A percentile compares a stretch with the other conserved stretches of the same genome.
phyloP scores from a whole-genome alignment of 2,888 invertebrate genomes.

The Thymelicus sylvestris region DNA sequence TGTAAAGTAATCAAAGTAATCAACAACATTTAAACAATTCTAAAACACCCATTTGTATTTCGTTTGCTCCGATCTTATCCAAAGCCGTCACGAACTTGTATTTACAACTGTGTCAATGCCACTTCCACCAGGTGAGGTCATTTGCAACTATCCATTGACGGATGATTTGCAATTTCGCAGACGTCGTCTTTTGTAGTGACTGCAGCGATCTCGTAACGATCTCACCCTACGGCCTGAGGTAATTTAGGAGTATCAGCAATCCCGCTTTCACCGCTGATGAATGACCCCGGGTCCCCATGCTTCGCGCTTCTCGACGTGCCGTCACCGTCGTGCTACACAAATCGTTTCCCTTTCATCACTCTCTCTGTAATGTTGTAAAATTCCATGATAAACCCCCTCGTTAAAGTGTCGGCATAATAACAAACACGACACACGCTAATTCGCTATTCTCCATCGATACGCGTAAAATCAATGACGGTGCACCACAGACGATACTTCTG shows the following conservation, averaged over 20 bases:
- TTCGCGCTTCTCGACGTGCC: slow-evolving; percentile 60
- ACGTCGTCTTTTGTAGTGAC: slow-evolving; percentile 45
- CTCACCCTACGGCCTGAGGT: slow-evolving; percentile 60
- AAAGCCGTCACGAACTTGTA: slow-evolving; percentile 31
- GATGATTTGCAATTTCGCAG: slow-evolving; percentile 66
- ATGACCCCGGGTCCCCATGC: slow-evolving; percentile 66
- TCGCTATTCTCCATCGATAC: slow-evolving; percentile 46
- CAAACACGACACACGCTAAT: slow-evolving; percentile 52
- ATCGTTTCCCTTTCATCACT: slow-evolving; percentile 74
- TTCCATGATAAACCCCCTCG: slow-evolving; percentile 61
- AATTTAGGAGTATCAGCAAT: slow-evolving; percentile 71
- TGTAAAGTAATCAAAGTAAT: not conserved
- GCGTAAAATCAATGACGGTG: slow-evolving; percentile 51
- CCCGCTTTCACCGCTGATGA: slow-evolving; percentile 74
- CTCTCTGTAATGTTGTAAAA: slow-evolving; percentile 66
- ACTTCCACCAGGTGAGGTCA: slow-evolving; percentile 56
- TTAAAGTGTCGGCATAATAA: slow-evolving; percentile 62
- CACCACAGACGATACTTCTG: slow-evolving; percentile 60
- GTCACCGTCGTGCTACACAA: slow-evolving; percentile 54
- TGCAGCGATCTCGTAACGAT: slow-evolving; percentile 52
- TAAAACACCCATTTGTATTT: slow-evolving; percentile 26
- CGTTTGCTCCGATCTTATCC: slow-evolving; percentile 27
- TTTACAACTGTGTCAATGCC: slow-evolving; percentile 62
- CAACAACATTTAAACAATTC: slow-evolving; percentile 15
- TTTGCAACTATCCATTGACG: slow-evolving; percentile 56